Evolutionary conservation across 1,140 invertebrate species (phyloP).

Genomic region (Oreohelix idahoensis): DNA sequence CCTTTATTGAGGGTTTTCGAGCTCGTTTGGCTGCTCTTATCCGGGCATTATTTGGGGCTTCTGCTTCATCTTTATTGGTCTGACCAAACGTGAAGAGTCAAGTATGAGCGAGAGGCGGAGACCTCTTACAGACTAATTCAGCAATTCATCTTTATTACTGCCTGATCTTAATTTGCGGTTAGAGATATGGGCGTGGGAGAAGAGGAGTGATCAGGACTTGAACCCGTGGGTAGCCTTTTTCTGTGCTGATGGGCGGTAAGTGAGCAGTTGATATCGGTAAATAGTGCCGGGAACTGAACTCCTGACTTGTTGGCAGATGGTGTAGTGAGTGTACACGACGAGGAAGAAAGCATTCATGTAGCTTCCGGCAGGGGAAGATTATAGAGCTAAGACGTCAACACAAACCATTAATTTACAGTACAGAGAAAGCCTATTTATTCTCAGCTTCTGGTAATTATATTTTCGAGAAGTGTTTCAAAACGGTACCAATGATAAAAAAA

Average conservation of each 20-base stretch:
- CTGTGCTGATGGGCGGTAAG: slow-evolving; percentile 21
- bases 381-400: not conserved
- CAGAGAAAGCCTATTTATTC: slow-evolving; percentile 17
- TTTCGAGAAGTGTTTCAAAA: too few species aligned
- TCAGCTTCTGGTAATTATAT: too few species aligned
- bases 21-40: slow-evolving; percentile 13
- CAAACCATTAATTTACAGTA: slow-evolving; percentile 22
- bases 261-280: not conserved
- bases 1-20: slow-evolving; percentile 22
- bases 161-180: slow-evolving; percentile 35
- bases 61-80: slow-evolving; percentile 30
- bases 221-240: slow-evolving; percentile 32
- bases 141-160: slow-evolving; percentile 43
- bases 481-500: too few species aligned
- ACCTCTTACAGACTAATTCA: slow-evolving; percentile 26
- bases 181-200: slow-evolving; percentile 19
- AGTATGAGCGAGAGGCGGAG: slow-evolving; percentile 17
- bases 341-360: not conserved
- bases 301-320: slow-evolving; percentile 4
- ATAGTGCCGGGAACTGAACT: not conserved
- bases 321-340: not conserved
- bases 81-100: slow-evolving; percentile 32
- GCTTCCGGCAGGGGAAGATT: not conserved
- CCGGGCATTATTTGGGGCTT: slow-evolving; percentile 17
- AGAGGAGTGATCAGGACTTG: slow-evolving; percentile 13